Conservation (phyloP, 1,140 invertebrate genomes). For the Zaprionus davidi region DNA sequence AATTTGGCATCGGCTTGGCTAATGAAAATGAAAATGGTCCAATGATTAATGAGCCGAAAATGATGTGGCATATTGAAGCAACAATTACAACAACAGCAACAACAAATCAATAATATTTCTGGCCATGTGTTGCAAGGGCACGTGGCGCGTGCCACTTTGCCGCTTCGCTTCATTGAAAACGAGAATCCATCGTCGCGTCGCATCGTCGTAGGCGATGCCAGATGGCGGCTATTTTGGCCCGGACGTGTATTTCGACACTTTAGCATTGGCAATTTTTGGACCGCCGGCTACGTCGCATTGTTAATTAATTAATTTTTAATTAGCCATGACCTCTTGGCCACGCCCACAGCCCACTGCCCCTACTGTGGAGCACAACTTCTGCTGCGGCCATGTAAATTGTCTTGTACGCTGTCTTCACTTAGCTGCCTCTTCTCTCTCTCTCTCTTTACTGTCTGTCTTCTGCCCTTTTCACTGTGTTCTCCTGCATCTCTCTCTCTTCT, state of each 20-base stretch:
- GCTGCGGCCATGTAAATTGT: constrained; percentile 44
- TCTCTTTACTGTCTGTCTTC: too few species aligned
- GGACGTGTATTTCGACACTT: constrained; percentile 28
- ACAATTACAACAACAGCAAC: constrained; percentile 50
- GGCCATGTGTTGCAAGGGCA: constrained; percentile 69
- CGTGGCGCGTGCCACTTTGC: constrained; percentile 25
- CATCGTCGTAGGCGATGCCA: background rate
- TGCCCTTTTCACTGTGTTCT: too few species aligned
- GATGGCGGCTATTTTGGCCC: constrained; percentile 44
- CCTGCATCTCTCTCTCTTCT: background rate
- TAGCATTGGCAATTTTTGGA: constrained; percentile 31
- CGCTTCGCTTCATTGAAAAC: constrained; percentile 17
- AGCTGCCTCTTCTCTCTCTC: background rate
- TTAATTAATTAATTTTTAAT: constrained; percentile 82
- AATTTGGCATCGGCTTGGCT: constrained; percentile 42
- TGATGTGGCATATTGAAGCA: constrained; percentile 77
- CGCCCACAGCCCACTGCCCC: background rate
- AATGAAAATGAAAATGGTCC: constrained; percentile 71
- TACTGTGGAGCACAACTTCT: background rate
- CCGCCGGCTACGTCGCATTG: constrained; percentile 39
- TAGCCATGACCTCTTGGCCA: constrained; percentile 28
- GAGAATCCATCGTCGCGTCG: constrained; percentile 26
- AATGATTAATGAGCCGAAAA: constrained; percentile 80
- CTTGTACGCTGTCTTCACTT: constrained; percentile 44
- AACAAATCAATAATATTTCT: constrained; percentile 42